Evolutionary conservation across 2,888 invertebrate species (phyloP), one percentile per base, ranked within the genome.

Genomic region (Graphium colonna): DNA sequence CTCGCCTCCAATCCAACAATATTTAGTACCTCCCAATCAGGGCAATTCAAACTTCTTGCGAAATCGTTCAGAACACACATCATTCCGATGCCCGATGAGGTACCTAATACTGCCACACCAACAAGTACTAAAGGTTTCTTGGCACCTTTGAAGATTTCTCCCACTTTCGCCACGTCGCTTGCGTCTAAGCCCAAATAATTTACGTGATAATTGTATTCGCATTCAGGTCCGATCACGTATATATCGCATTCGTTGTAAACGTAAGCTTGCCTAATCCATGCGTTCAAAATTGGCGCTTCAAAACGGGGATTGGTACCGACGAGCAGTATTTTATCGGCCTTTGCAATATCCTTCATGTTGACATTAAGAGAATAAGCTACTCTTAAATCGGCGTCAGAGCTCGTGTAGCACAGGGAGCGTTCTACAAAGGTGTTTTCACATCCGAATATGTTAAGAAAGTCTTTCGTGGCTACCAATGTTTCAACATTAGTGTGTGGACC

Each of bases 231-330:
- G 64, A 99, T 92, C 1, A 95, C 88, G 12, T 94, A 98, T 56
- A 99, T 91, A 63, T 94, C 91, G 60, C 95, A 91, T 75, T 99
- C 98, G 72, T 97, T 97, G 70, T 95, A 94, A 36, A 97, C 91
- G 81, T 95, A 99, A 47, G 95, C 94, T 82, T 98, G 98, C 49
- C 99, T 93, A 60, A 99, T 93, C 74, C 99, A 93, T 0, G 98
- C 95, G 77, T 99, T 99, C 46, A 99, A 90, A 46, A 99, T 89
- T 0, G 99, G 98, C 9, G 99, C 99, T 86, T 99, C 99, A 75
- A 96, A 98, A 61, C 99, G 92, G 1, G 99, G 98, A 90, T 99
- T 99, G 1, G 98, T 98, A 43, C 99, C 99, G 56, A 99, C 92
- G 36, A 99, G 87, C 17, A 99, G 78, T 55, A 99, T 93, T 59